Conservation (phyloP, 2,888 invertebrate genomes). For the Chamaedrilus cognettii region DNA sequence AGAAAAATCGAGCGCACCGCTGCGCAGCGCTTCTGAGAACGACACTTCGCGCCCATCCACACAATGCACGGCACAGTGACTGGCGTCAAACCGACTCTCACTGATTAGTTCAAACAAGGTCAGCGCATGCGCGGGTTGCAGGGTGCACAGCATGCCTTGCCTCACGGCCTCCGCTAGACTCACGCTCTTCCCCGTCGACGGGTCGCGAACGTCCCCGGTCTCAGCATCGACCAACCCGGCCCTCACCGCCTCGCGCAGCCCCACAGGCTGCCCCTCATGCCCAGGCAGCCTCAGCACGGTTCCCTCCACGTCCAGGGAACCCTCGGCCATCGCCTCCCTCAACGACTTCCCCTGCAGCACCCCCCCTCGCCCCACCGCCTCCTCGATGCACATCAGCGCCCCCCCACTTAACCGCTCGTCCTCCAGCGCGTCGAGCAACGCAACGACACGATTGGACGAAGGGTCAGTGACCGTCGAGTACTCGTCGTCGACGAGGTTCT, state of each 20-base stretch:
- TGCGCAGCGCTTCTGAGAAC: background rate
- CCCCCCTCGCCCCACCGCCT: background rate
- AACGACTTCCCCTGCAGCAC: conserved; percentile 63
- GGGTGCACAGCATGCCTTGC: conserved; percentile 65
- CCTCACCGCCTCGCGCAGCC: background rate
- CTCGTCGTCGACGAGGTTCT: conserved; percentile 22
- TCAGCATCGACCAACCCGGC: background rate
- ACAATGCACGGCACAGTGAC: background rate
- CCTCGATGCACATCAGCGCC: background rate
- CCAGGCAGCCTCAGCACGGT: background rate
- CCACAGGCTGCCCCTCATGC: background rate
- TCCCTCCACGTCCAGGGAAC: conserved; percentile 4
- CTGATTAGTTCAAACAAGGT: background rate
- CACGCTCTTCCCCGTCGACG: background rate
- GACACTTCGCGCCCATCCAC: background rate
- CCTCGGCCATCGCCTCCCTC: conserved; percentile 10
- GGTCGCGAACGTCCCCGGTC: background rate
- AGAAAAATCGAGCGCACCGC: background rate
- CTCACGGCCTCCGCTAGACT: conserved; percentile 50
- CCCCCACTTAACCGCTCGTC: background rate
- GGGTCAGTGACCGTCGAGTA: conserved; percentile 10
- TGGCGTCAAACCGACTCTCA: background rate
- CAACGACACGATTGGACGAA: conserved; percentile 6
- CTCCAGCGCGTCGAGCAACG: conserved; percentile 8
- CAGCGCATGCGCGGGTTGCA: background rate